Percentiles rank a stretch among this genome's conserved stretches.
Conservation (phyloP, 2,888 invertebrate genomes). For the Cactoblastis cactorum region DNA sequence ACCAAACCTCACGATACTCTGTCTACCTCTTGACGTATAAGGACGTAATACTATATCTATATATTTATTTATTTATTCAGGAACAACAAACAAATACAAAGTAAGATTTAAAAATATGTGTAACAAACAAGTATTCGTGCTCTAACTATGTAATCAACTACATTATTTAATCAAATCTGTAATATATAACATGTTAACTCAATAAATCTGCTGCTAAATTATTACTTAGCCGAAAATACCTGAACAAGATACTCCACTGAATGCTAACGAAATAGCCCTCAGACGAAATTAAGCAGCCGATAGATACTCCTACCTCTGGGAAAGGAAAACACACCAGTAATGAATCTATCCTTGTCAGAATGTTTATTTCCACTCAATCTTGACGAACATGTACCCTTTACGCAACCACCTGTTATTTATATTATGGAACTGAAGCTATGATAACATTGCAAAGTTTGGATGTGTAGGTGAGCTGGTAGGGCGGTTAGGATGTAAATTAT, state of each 20-base stretch:
- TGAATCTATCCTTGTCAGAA: conserved; percentile 7
- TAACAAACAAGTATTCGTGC: too few relatives aligned
- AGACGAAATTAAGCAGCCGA: conserved; percentile 3
- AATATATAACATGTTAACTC: too few relatives aligned
- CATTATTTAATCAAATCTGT: too few relatives aligned
- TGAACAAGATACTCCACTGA: neutral
- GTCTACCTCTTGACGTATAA: too few relatives aligned
- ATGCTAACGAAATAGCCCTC: neutral
- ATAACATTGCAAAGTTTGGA: conserved; percentile 20
- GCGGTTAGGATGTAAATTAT: conserved; percentile 13
- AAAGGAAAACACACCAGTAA: conserved; percentile 10
- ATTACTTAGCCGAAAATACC: neutral
- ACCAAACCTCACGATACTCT: too few relatives aligned
- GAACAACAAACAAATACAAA: too few relatives aligned
- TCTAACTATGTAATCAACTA: too few relatives aligned
- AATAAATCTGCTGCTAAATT: neutral
- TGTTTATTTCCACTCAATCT: conserved; percentile 12
- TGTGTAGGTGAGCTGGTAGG: conserved; percentile 26
- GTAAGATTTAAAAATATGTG: too few relatives aligned
- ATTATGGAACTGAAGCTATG: conserved; percentile 27
- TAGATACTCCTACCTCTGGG: neutral
- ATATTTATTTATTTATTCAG: too few relatives aligned
- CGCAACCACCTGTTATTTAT: conserved; percentile 26
- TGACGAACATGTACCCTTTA: conserved; percentile 10
- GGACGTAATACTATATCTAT: too few relatives aligned